Evolutionary conservation across 2,113 vertebrate species (phyloP).

Genomic region (Malaclemys terrapin): DNA sequence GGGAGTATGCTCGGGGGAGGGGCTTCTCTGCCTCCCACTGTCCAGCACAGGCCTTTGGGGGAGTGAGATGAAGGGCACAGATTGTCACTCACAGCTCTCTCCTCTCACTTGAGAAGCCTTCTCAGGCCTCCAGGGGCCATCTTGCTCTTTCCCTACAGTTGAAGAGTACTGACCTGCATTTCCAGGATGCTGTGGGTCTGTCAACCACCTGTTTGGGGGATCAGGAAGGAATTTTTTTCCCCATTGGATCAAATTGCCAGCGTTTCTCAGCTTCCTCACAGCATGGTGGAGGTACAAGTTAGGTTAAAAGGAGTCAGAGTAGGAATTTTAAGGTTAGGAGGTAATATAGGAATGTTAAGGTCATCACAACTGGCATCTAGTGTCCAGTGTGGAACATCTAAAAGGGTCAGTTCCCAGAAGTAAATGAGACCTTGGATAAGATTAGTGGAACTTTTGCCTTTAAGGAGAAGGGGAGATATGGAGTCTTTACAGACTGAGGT

Average conservation of each 20-base stretch:
- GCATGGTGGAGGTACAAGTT: neutral
- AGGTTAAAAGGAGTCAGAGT: neutral
- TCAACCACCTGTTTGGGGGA: rapidly evolving
- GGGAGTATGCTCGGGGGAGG: neutral
- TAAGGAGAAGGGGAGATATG: neutral
- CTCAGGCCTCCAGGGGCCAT: neutral
- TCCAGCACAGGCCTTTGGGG: neutral
- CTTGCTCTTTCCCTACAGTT: neutral
- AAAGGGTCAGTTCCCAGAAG: neutral
- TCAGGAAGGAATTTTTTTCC: neutral
- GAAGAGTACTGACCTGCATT: neutral
- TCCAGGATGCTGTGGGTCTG: neutral
- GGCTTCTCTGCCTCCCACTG: neutral
- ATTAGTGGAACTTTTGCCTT: neutral
- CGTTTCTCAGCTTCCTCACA: neutral
- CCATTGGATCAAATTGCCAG: neutral
- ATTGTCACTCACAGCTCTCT: neutral
- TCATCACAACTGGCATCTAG: neutral
- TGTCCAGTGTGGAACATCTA: neutral
- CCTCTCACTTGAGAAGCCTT: neutral
- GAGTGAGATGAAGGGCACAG: neutral
- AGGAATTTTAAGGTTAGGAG: neutral
- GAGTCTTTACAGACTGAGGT: neutral
- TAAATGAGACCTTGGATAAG: neutral
- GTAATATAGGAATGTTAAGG: neutral